Percentiles rank a stretch among this genome's conserved stretches.
Conservation (phyloP, 2,113 vertebrate genomes). For the Prochilodus magdalenae region DNA sequence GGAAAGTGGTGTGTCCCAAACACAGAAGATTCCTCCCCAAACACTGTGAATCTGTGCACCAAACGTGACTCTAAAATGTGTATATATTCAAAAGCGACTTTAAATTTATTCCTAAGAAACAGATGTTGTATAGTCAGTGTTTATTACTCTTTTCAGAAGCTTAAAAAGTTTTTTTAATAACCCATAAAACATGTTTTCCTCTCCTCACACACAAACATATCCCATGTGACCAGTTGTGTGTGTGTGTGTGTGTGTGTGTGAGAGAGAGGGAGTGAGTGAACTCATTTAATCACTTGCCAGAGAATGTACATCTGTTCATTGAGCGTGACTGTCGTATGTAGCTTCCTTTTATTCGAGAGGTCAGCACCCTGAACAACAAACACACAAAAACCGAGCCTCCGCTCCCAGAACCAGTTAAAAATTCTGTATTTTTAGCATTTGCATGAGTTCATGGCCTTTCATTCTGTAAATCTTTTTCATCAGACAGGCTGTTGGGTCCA, state of each 20-base stretch:
- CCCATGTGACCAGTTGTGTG: neutral
- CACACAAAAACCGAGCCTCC: neutral
- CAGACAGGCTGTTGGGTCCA: neutral
- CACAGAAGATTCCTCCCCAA: neutral
- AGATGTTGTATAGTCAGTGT: neutral
- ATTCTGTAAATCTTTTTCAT: neutral
- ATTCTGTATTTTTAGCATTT: slow-evolving; percentile 3
- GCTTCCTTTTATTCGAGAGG: slow-evolving; percentile 37
- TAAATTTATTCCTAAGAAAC: neutral
- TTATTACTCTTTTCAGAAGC: neutral
- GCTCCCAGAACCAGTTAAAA: neutral
- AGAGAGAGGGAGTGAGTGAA: neutral
- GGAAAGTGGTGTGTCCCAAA: neutral
- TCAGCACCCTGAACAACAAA: slow-evolving; percentile 11
- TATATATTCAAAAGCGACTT: too few relatives aligned
- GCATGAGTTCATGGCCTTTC: neutral
- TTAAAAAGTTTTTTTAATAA: neutral
- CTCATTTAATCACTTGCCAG: slow-evolving; percentile 48
- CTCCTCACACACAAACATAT: neutral
- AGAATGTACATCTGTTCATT: slow-evolving; percentile 50
- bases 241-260: too few relatives aligned
- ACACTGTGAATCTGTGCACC: neutral
- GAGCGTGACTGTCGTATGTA: slow-evolving; percentile 32
- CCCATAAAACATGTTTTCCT: neutral
- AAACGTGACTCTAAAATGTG: neutral